Percentiles rank a stretch among this genome's conserved stretches.
phyloP scores from a whole-genome alignment of 2,888 invertebrate genomes.

The Unio pictorum region DNA sequence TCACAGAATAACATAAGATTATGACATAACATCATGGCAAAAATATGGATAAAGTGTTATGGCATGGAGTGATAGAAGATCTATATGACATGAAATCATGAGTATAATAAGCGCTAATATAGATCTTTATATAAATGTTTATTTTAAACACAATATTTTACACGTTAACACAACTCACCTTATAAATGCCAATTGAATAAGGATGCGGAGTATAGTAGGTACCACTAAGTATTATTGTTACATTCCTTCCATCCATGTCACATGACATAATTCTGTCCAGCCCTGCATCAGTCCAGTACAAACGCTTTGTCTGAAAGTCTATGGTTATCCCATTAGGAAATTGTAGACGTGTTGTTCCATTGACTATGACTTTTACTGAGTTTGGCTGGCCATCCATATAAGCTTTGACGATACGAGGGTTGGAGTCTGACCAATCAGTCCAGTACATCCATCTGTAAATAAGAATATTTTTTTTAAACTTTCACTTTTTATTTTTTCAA shows the following conservation, averaged over 20 bases:
- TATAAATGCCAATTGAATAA: constrained; percentile 88
- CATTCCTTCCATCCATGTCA: constrained; percentile 79
- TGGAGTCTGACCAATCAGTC: constrained; percentile 89
- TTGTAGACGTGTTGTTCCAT: constrained; percentile 77
- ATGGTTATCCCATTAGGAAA: constrained; percentile 92
- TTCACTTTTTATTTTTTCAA: too few relatives aligned
- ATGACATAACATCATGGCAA: too few relatives aligned
- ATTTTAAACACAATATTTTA: neutral
- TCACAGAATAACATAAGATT: too few relatives aligned
- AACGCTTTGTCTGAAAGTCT: constrained; percentile 84
- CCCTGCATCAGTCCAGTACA: constrained; percentile 91
- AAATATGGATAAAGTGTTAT: too few relatives aligned
- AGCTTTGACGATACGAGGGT: constrained; percentile 84
- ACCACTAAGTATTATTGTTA: constrained; percentile 75
- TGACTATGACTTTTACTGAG: constrained; percentile 65
- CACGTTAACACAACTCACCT: constrained; percentile 68
- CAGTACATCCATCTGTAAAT: constrained; percentile 79
- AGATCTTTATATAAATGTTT: too few relatives aligned
- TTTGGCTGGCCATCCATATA: constrained; percentile 83
- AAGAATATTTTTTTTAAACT: neutral
- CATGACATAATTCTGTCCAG: constrained; percentile 86
- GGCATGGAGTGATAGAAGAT: too few relatives aligned
- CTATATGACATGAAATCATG: too few relatives aligned
- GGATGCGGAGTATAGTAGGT: constrained; percentile 81
- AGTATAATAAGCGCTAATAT: too few relatives aligned